Conservation (phyloP, 2,888 invertebrate genomes). For the Cheilosia impressa region DNA sequence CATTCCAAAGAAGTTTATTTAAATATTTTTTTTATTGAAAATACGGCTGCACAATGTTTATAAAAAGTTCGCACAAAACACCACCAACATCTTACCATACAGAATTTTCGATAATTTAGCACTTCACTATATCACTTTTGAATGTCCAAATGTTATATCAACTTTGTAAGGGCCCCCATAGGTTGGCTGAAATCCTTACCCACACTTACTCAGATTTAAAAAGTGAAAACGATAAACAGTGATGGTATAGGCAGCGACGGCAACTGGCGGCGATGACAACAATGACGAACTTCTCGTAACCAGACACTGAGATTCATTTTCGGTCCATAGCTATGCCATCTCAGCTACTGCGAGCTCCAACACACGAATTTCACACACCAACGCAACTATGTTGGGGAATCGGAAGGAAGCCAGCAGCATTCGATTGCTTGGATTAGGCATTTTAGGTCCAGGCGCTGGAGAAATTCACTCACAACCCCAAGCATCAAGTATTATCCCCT, state of each 20-base stretch:
- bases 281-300: constrained; percentile 64
- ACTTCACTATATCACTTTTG: constrained; percentile 13
- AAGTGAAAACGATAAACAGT: constrained; percentile 36
- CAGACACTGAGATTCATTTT: constrained; percentile 75
- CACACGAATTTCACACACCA: constrained; percentile 54
- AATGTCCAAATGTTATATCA: constrained; percentile 10
- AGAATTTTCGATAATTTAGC: background rate
- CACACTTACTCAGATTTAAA: constrained; percentile 56
- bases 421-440: constrained; percentile 61
- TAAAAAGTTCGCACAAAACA: background rate
- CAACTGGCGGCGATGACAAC: constrained; percentile 57
- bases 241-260: constrained; percentile 12
- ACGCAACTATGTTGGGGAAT: constrained; percentile 34
- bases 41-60: too few relatives aligned
- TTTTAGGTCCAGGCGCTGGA: constrained; percentile 55
- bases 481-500: constrained; percentile 60
- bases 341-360: constrained; percentile 51
- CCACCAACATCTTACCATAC: background rate
- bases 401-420: constrained; percentile 40
- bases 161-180: constrained; percentile 10
- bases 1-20: too few relatives aligned
- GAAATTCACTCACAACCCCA: constrained; percentile 50
- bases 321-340: constrained; percentile 47
- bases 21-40: too few relatives aligned
- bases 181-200: constrained; percentile 30